These are phyloP conservation scores for Poecilia gillii DNA, from an alignment of 2,797 vertebrate species.

Conservation along the genomic window DNA sequence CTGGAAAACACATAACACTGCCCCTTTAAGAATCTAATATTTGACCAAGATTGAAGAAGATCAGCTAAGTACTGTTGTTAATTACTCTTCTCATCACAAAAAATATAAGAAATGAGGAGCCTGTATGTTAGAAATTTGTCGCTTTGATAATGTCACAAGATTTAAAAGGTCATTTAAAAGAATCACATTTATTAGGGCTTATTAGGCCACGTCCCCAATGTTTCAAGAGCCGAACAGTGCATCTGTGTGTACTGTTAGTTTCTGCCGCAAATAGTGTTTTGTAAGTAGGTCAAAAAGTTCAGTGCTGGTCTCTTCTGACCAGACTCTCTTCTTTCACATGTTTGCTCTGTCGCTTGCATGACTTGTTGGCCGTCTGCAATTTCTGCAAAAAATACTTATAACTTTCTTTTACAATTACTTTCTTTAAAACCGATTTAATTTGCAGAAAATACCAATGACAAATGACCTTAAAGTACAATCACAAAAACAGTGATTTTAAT, in stretches of 20 bases:
- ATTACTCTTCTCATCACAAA: neutral
- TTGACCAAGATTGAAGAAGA: neutral
- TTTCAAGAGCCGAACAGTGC: neutral
- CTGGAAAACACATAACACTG: no score
- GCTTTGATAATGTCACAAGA: neutral
- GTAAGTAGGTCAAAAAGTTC: constrained; percentile 1
- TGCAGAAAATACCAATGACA: neutral
- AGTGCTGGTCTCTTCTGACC: neutral
- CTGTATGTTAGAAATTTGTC: neutral
- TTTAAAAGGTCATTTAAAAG: neutral
- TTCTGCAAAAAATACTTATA: neutral
- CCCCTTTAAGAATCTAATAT: neutral
- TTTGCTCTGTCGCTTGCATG: neutral
- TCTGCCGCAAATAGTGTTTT: neutral
- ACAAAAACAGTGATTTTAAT: neutral
- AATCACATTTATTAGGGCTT: neutral
- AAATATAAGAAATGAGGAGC: neutral
- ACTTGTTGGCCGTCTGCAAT: neutral
- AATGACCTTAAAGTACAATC: neutral
- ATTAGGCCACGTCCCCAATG: neutral
- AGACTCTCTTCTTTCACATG: neutral
- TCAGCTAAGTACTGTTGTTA: neutral
- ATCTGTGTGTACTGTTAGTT: neutral
- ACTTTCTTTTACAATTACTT: neutral
- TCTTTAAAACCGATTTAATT: neutral